Evolutionary conservation across 2,113 vertebrate species (phyloP).

Genomic region (Hippolais icterina): DNA sequence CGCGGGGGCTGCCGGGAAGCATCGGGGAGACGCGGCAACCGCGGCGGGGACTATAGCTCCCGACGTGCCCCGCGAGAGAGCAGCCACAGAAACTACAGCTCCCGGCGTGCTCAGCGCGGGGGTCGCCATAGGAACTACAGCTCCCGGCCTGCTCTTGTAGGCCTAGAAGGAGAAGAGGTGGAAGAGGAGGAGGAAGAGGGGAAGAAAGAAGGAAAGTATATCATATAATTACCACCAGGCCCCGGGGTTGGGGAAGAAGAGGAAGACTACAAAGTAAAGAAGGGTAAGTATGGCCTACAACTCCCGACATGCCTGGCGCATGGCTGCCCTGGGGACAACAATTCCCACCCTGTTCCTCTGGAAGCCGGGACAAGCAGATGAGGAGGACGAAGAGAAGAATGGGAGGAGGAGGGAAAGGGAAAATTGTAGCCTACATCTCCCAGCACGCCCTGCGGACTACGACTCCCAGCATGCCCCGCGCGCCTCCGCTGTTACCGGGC

Average conservation of each 20-base stretch:
- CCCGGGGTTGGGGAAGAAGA: no score
- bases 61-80: background rate
- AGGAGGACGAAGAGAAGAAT: background rate
- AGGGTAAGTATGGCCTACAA: background rate
- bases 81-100: no score
- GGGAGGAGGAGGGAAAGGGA: fast-evolving
- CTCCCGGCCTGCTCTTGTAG: background rate
- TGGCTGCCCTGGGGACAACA: background rate
- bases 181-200: background rate
- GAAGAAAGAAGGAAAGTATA: no score
- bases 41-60: background rate
- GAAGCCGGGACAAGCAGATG: background rate
- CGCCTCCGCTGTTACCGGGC: fast-evolving
- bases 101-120: no score
- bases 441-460: background rate
- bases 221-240: no score
- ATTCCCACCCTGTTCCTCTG: no score
- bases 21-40: background rate
- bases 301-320: background rate
- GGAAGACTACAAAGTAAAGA: fast-evolving
- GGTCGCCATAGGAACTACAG: background rate
- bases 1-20: background rate
- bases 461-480: background rate
- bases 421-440: background rate
- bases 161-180: no score